Base-by-base conservation (phyloP, 2,888 invertebrate genomes). In the Antheraea yamamai region DNA sequence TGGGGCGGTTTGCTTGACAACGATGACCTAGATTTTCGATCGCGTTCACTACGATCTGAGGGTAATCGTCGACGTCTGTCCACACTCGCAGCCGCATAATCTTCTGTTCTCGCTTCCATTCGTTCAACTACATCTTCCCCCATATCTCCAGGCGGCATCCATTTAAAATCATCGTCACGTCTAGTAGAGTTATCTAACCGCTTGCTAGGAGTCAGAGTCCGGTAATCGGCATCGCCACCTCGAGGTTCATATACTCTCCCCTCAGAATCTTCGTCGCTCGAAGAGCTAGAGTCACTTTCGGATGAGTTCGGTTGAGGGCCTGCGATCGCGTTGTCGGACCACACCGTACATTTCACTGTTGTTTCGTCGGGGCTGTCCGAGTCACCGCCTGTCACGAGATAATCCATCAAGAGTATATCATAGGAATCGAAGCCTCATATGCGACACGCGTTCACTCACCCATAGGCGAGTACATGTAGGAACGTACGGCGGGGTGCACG, bases 81-180 rank as follows among this genome's bases (percentile, higher is more conserved):
- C 80, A 96, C 92, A 80, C 96, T 96, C 26, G 93, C 92, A 73
- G 92, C 88, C 6, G 90, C 86, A 82, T 91, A 92, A 76, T 92
- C 91, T 68, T 93, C 93, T 68, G 85, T 82, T 76, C 89, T 89
- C 51, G 87, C 80, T 61, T 90, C 91, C 73, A 83, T 81, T 52
- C 86, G 85, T 76, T 91, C 90, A 12, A 81, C 85, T 72, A 82
- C 79, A 78, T 91, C 90, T 76, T 92, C 91, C 76, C 89, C 90
- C 83, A 91, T 87, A 76, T 89, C 92, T 77, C 84, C 90, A 20
- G 89, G 88, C 14, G 94, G 95, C 89, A 96, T 95, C 97, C 97
- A 97, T 90, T 96, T 96, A 88, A 97, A 96, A 88, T 96, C 96
- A 87, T 96, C 95, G 87, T 96, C 96, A 85, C 96, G 96, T 77